Evolutionary conservation across 1,140 invertebrate species (phyloP), one percentile per base, ranked within the genome.

Genomic region (Sesamia nonagrioides): DNA sequence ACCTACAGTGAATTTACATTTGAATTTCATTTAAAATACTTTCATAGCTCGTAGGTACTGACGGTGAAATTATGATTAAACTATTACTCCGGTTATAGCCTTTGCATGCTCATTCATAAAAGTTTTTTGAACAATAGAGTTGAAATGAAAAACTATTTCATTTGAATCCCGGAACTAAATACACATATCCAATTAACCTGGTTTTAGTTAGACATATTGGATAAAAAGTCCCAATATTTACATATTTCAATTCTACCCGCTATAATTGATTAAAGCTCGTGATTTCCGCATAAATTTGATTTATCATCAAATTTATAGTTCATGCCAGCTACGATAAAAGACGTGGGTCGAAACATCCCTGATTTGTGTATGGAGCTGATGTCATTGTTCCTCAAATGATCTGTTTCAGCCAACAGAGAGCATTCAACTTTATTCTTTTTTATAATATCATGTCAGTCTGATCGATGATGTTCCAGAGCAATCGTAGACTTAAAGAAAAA

Each of bases 341-440:
- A 17, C 58, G 76, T 79, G 76, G 76, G 76, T 77, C 37, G 66
- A 71, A 48, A 83, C 72, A 78, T 75, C 79, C 78, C 82, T 48
- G 61, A 74, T 77, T 75, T 54, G 75, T 45, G 45, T 52, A 63
- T 69, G 60, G 73, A 54, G 72, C 18, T 77, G 74, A 77, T 61
- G 77, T 77, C 77, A 80, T 81, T 27, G 69, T 35, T 52, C 63
- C 68, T 45, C 52, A n/a, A 48, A 27, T 40, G 61, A 15, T 66
- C 33, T n/a, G 17, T 40, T 48, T 77, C 42, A 50, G 66, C 21
- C 61, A 80, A n/a, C 52, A 2, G 63, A 80, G 78, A 61, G 18
- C 82, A 66, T 83, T 83, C 75, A 83, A 80, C 82, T 80, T 72
- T 72, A 77, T 50, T n/a, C 60, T 8, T 73, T 61, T 45, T 73